Conservation (phyloP, 2,888 invertebrate species). For the Archips xylosteana region DNA sequence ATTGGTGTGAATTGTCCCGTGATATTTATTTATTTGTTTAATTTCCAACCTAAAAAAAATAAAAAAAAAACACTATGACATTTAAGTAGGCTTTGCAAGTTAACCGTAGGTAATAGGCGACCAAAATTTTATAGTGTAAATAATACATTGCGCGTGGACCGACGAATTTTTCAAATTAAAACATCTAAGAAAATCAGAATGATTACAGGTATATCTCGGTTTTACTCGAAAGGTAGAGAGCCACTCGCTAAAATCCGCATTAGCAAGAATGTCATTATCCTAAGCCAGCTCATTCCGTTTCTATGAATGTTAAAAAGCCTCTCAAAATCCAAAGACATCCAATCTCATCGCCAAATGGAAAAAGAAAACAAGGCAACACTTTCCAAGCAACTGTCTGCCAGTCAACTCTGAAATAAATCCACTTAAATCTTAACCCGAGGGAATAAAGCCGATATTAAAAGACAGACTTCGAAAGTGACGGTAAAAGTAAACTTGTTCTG, state of each 20-base stretch:
- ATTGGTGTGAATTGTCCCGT: too few species aligned
- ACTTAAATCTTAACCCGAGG: conserved; percentile 15
- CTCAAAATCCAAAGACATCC: conserved; percentile 25
- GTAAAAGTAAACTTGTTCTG: conserved; percentile 50
- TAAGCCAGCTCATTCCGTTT: conserved; percentile 19
- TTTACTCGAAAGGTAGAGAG: neutral
- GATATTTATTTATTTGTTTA: too few species aligned
- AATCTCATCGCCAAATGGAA: conserved; percentile 38
- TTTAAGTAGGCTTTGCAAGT: too few species aligned
- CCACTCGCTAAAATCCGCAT: neutral
- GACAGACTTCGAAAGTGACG: conserved; percentile 8
- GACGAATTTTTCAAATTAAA: too few species aligned
- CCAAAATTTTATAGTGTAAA: too few species aligned
- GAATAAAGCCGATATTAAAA: conserved; percentile 32
- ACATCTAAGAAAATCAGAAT: neutral
- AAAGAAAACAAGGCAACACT: conserved; percentile 37
- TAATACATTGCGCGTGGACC: too few species aligned
- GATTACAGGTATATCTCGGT: neutral
- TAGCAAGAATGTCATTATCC: conserved; percentile 20
- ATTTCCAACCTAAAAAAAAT: too few species aligned
- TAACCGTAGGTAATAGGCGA: too few species aligned
- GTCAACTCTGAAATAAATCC: conserved; percentile 3
- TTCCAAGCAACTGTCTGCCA: conserved; percentile 9
- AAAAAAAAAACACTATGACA: too few species aligned
- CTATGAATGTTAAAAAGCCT: conserved; percentile 40